Base-by-base conservation (phyloP, 2,113 vertebrate species). In the Coptodon bakossiorum region DNA sequence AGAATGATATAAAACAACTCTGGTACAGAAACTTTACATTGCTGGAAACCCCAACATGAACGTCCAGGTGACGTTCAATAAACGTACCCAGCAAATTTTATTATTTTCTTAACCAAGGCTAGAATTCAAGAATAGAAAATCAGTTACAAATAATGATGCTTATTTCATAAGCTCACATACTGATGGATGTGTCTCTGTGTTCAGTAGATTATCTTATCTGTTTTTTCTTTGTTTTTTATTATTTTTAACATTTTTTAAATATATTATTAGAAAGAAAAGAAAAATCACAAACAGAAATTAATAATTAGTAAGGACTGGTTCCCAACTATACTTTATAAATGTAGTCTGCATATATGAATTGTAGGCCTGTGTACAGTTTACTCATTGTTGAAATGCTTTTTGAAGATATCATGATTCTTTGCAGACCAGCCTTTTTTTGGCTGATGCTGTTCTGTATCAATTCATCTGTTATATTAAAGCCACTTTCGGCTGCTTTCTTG, bases 261-360 rank as follows among this genome's bases (percentile, higher is more conserved):
- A 38, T 66, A 66, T 38, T n/a, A 40, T 40, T 68, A 40, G 11
- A 40, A 68, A 68, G 5, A 71, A 71, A 43, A 71, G 12, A 24
- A 71, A 71, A 43, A 43, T 71, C 66, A 43, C n/a, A 43, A 71
- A 43, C 66, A 71, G 38, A 43, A 71, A 9, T 9, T 24, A 71
- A 16, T 71, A 43, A 43, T 76, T 76, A 29, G 24, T 19, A 76
- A 76, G 43, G 24, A 76, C 27, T 50, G 5, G 24, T 50, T 76
- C 73, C 27, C 16, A 78, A 78, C 45, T n/a, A 34, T 34, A 78
- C 45, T 78, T 78, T 78, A 78, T 52, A n/a, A 78, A 78, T 34
- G 27, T 34, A 19, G 27, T 52, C 17, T 78, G 43, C 27, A 78
- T 31, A 52, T 52, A 50, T 31, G 17, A n/a, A 78, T n/a, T 50